Evolutionary conservation across 2,113 vertebrate genomes (phyloP).

Genomic region (Corythornis vintsioides): DNA sequence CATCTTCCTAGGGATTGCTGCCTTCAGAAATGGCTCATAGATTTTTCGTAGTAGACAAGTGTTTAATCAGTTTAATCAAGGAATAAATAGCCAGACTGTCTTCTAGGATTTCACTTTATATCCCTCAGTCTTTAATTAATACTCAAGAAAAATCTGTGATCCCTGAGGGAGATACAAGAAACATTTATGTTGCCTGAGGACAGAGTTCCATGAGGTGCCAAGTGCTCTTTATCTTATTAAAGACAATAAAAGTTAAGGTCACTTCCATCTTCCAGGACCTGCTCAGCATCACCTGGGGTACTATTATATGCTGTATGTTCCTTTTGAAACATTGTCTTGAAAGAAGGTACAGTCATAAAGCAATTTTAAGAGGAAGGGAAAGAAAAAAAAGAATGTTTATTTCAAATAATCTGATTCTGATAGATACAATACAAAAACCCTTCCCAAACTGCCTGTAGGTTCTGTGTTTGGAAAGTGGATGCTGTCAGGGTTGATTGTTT

Average conservation of each 20-base stretch:
- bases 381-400: not conserved
- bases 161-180: not conserved
- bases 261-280: not conserved
- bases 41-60: constrained; percentile 21
- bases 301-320: not conserved
- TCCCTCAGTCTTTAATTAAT: constrained; percentile 47
- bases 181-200: not conserved
- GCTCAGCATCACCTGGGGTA: not conserved
- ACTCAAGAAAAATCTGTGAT: constrained; percentile 1
- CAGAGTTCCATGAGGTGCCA: not conserved
- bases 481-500: not conserved
- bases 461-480: not conserved
- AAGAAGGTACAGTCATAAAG: not conserved
- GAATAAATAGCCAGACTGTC: constrained; percentile 21
- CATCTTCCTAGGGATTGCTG: not conserved
- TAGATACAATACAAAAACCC: not conserved
- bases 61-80: constrained; percentile 46
- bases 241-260: not conserved
- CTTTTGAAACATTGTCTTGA: not conserved
- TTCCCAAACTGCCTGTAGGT: not conserved
- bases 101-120: constrained; percentile 17
- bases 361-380: not conserved
- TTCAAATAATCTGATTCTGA: not conserved
- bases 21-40: not conserved
- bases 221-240: not conserved